phyloP scores from a whole-genome alignment of 2,797 vertebrate species.

The Pyrocephalus nanus region DNA sequence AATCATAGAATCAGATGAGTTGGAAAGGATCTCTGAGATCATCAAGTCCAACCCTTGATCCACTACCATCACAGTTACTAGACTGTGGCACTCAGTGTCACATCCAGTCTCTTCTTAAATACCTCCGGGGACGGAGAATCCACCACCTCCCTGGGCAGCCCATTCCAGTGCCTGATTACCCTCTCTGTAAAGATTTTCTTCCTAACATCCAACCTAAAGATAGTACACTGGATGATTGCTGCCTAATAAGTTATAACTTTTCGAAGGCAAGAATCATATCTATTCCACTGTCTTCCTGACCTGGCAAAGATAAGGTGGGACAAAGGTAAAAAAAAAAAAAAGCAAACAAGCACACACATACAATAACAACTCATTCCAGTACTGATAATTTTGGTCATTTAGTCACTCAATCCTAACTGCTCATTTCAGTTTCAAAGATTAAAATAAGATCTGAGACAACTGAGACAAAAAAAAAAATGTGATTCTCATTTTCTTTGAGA shows the following conservation, averaged over 20 bases:
- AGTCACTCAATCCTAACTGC: not conserved
- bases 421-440: not conserved
- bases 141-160: too few relatives aligned
- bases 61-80: too few relatives aligned
- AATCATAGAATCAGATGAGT: too few relatives aligned
- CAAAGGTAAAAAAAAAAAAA: not conserved
- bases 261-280: not conserved
- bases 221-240: not conserved
- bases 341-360: accelerated
- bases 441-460: not conserved
- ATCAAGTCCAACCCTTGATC: too few relatives aligned
- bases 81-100: too few relatives aligned
- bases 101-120: too few relatives aligned
- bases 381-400: not conserved
- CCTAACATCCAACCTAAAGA: too few relatives aligned
- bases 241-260: not conserved
- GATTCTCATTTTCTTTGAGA: not conserved
- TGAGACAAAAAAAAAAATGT: not conserved
- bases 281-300: not conserved
- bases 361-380: accelerated
- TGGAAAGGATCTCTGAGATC: too few relatives aligned
- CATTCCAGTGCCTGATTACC: too few relatives aligned
- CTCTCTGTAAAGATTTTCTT: too few relatives aligned
- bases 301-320: not conserved
- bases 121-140: too few relatives aligned